Base-by-base conservation (phyloP, 2,797 vertebrate species). In the Crax fasciolata region DNA sequence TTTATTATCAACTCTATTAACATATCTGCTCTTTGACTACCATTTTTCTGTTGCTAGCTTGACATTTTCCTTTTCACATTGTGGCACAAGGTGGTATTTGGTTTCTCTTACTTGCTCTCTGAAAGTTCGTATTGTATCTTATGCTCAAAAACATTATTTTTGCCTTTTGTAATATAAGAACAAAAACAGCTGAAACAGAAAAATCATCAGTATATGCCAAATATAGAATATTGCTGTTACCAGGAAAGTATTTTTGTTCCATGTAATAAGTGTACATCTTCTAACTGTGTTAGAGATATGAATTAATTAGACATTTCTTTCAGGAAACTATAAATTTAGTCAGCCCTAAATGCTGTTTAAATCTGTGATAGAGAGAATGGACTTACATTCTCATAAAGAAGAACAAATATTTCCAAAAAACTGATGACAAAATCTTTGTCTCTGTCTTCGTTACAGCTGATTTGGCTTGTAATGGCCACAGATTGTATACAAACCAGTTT, bases 401-500 rank as follows among this genome's bases (percentile, higher is more conserved):
- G 59, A 90, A n/a, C 41, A 91, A 93, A 52, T 87, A 81, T 90
- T 92, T 92, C 41, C 63, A 57, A 52, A 63, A 23, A 88, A 61
- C 28, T 84, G 54, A 24, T 75, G 39, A 61, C 21, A 80, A 55
- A 25, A 35, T 61, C 46, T 88, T 87, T 63, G 73, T 61, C 46
- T 88, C 85, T 63, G 73, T 77, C 84, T 91, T 43, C 54, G 85
- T 91, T 86, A 68, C 38, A 75, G 39, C 24, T 68, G 54, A 88
- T 91, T 94, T 86, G 62, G 25, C 58, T 93, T 84, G 25, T 32
- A 89, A 43, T 0, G 0, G 65, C 24, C 44, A 77, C 12, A 67
- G 49, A 81, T 15, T 75, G 41, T 46, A 57, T 44, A 80, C 44
- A 94, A 95, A 93, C 84, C 54, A 86, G 87, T 81, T 92, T 91